These are phyloP conservation scores for Propsilocerus akamusi DNA, from an alignment of 1,140 invertebrate genomes.

Conservation along the genomic window DNA sequence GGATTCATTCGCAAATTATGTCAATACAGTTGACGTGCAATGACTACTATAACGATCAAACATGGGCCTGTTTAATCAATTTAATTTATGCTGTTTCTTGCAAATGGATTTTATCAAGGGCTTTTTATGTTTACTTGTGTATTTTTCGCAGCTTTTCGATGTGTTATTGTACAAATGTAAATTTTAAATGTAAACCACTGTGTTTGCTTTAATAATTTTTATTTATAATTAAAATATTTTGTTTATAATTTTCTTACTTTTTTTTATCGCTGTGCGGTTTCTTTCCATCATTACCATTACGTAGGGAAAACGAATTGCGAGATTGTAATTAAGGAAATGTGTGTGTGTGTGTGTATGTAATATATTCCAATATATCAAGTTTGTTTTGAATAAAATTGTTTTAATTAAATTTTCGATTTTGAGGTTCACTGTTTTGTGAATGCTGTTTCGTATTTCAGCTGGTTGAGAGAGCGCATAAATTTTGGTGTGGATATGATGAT, in stretches of 20 bases:
- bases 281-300: not conserved
- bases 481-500: too few relatives aligned
- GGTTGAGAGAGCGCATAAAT: too few relatives aligned
- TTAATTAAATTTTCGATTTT: too few relatives aligned
- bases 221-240: not conserved
- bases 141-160: not conserved
- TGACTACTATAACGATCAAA: too few relatives aligned
- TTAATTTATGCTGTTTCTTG: not conserved
- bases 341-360: not conserved
- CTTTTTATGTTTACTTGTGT: not conserved
- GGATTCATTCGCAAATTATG: too few relatives aligned
- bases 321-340: not conserved
- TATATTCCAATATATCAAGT: not conserved
- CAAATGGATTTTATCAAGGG: not conserved
- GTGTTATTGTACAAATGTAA: not conserved
- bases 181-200: not conserved
- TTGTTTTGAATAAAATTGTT: too few relatives aligned
- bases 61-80: not conserved
- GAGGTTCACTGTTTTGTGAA: too few relatives aligned
- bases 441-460: too few relatives aligned
- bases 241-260: not conserved
- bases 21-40: too few relatives aligned
- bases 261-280: too few relatives aligned
- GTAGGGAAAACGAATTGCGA: not conserved
- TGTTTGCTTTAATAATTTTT: too few relatives aligned